A percentile compares a stretch with the other conserved stretches of the same genome.
Evolutionary conservation across 2,113 vertebrate species (phyloP).

Genomic region (Dromaius novaehollandiae): DNA sequence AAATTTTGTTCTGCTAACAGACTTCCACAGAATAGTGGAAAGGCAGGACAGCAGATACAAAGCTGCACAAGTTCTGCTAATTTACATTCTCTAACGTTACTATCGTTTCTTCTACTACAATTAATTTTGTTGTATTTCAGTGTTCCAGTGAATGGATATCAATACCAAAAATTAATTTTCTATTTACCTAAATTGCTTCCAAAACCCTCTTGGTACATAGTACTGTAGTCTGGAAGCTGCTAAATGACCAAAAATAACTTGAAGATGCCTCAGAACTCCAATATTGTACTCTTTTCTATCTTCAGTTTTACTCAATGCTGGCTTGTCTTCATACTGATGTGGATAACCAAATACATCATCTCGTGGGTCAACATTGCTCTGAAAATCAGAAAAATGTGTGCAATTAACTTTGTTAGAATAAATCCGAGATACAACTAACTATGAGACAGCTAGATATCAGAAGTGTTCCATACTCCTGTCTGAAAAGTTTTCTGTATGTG

Average conservation of each 20-base stretch:
- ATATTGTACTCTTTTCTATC: constrained; percentile 99
- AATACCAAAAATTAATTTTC: neutral
- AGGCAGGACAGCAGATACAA: neutral
- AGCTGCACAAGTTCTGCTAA: neutral
- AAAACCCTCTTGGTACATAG: constrained; percentile 98
- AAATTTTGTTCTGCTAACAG: neutral
- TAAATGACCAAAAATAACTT: constrained; percentile 98
- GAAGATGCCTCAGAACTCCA: constrained; percentile 96
- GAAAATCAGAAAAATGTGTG: constrained; percentile 9
- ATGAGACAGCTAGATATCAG: neutral
- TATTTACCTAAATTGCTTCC: constrained; percentile 98
- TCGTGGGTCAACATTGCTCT: constrained; percentile 97
- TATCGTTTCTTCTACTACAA: neutral
- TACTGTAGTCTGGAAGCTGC: constrained; percentile 97
- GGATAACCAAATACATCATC: constrained; percentile 99
- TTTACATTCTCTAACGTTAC: neutral
- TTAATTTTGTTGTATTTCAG: neutral
- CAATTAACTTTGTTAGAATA: neutral
- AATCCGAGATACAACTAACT: no score
- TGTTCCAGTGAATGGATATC: neutral
- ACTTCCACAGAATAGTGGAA: neutral
- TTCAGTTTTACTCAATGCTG: constrained; percentile 92
- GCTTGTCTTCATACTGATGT: constrained; percentile 98
- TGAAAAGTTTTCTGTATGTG: neutral
- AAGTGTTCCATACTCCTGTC: neutral